These are phyloP conservation scores for Cryptoleucopteryx plumbea DNA, from an alignment of 2,113 vertebrate genomes.

Conservation along the genomic window DNA sequence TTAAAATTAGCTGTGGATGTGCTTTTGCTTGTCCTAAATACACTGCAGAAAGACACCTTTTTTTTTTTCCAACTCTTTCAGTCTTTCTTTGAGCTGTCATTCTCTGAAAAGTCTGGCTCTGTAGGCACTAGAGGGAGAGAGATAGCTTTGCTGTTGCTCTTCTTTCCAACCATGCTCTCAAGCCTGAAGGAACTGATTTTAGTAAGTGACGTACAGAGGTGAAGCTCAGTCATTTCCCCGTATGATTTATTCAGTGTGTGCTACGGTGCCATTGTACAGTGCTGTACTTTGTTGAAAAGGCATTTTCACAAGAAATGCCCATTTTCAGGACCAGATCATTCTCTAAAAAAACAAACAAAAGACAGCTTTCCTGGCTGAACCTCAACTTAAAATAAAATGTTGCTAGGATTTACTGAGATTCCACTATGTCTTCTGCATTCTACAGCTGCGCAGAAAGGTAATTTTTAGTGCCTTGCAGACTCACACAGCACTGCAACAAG, in stretches of 20 bases:
- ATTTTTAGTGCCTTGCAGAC: background rate
- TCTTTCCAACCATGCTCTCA: background rate
- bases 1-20: constrained; percentile 43
- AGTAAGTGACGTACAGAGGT: background rate
- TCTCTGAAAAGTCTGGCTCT: background rate
- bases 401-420: background rate
- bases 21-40: constrained; percentile 41
- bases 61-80: background rate
- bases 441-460: background rate
- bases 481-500: background rate
- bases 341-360: background rate
- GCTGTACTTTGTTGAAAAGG: background rate
- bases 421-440: background rate
- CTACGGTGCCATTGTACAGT: fast-evolving
- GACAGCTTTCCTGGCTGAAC: background rate
- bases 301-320: background rate
- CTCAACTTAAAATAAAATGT: background rate
- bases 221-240: background rate
- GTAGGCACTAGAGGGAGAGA: background rate
- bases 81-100: background rate
- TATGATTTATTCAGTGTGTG: background rate
- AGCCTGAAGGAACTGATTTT: background rate
- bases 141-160: background rate
- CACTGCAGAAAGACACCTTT: background rate
- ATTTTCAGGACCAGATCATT: background rate